A percentile compares a stretch with the other conserved stretches of the same genome.
phyloP scores from a whole-genome alignment of 2,888 invertebrate species.

The Mactromeris polynyma region DNA sequence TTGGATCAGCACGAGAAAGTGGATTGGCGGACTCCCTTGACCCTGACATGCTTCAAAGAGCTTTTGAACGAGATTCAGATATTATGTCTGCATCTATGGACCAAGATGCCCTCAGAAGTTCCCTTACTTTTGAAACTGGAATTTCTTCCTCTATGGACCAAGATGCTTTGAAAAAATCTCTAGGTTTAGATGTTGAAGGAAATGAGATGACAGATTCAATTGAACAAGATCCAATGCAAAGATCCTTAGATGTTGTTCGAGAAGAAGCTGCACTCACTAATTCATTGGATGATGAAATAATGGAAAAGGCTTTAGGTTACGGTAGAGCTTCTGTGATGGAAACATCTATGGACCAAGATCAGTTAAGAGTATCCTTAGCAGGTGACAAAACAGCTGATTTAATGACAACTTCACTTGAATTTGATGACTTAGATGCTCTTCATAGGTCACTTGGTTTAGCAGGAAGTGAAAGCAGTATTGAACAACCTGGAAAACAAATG shows the following conservation, averaged over 20 bases:
- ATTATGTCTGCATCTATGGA: constrained; percentile 64
- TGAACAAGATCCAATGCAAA: constrained; percentile 57
- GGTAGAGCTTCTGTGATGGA: constrained; percentile 58
- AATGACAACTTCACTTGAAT: constrained; percentile 64
- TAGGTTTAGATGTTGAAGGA: constrained; percentile 54
- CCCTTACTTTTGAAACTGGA: constrained; percentile 55
- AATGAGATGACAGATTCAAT: constrained; percentile 64
- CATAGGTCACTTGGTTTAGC: constrained; percentile 68
- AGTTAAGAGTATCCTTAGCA: constrained; percentile 59
- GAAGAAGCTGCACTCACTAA: constrained; percentile 56
- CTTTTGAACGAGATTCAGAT: constrained; percentile 41
- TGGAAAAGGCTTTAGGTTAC: constrained; percentile 54
- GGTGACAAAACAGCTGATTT: constrained; percentile 60
- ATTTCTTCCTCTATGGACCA: constrained; percentile 65
- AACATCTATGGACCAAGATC: constrained; percentile 56
- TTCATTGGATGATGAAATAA: constrained; percentile 65
- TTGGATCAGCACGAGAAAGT: constrained; percentile 57
- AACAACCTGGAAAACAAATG: constrained; percentile 45
- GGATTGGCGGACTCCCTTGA: constrained; percentile 66
- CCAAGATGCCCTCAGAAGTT: constrained; percentile 62
- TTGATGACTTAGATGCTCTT: constrained; percentile 68
- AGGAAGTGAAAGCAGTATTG: constrained; percentile 55
- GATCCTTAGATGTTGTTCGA: constrained; percentile 52
- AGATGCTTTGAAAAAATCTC: constrained; percentile 58
- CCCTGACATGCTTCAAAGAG: constrained; percentile 55